Percentiles rank a stretch among this genome's conserved stretches.
Conservation (phyloP, 2,888 invertebrate species). For the Sphaerophoria taeniata region DNA sequence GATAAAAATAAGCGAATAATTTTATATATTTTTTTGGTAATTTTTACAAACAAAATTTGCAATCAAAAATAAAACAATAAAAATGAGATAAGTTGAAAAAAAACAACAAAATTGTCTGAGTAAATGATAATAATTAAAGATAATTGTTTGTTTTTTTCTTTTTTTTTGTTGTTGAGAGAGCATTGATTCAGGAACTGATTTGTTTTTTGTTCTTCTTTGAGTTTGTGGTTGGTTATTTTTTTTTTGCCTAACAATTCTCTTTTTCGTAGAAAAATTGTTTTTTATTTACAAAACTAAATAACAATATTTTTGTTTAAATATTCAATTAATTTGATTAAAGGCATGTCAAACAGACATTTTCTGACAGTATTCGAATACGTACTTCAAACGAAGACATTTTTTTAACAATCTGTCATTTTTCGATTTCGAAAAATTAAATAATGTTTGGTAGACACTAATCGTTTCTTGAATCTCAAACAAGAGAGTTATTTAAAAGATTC, state of each 20-base stretch:
- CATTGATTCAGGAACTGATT: constrained; percentile 55
- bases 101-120: neutral
- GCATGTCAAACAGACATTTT: constrained; percentile 6
- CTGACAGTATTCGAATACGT: constrained; percentile 18
- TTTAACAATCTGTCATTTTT: constrained; percentile 51
- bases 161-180: neutral
- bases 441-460: constrained; percentile 41
- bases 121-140: neutral
- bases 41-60: constrained; percentile 47
- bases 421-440: constrained; percentile 47
- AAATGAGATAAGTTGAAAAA: neutral
- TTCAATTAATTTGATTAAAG: neutral
- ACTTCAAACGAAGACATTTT: constrained; percentile 16
- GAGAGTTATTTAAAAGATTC: constrained; percentile 48
- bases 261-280: neutral
- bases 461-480: constrained; percentile 38
- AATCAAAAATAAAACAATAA: neutral
- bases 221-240: neutral
- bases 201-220: neutral
- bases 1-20: constrained; percentile 15
- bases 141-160: neutral
- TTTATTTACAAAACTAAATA: constrained; percentile 70
- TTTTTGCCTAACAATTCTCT: constrained; percentile 1
- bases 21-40: neutral
- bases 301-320: constrained; percentile 40